Percentiles rank a stretch among this genome's conserved stretches.
phyloP scores from a whole-genome alignment of 2,113 vertebrate species.

The Holacanthus passer region DNA sequence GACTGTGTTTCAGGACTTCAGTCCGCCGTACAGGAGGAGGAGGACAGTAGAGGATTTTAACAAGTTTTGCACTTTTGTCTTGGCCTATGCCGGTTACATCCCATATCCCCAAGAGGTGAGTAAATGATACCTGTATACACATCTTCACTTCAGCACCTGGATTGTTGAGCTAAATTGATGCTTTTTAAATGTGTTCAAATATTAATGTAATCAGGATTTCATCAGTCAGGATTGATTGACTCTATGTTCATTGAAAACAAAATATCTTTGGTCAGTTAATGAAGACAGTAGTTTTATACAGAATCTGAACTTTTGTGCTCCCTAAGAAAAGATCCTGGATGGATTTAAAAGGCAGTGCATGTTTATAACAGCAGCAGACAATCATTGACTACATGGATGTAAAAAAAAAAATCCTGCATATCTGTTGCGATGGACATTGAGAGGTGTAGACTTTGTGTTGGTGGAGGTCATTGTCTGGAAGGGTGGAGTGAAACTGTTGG shows the following conservation, averaged over 20 bases:
- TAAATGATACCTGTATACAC: not conserved
- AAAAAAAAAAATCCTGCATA: not conserved
- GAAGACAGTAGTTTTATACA: not conserved
- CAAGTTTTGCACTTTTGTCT: slow-evolving; percentile 98
- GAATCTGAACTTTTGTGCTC: not conserved
- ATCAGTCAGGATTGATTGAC: too few relatives aligned
- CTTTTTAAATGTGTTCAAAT: not conserved
- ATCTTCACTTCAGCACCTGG: not conserved
- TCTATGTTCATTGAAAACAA: not conserved
- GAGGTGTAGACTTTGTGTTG: not conserved
- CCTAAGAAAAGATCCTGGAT: not conserved
- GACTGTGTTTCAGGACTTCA: slow-evolving; percentile 86
- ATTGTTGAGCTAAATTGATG: not conserved
- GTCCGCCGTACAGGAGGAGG: slow-evolving; percentile 88
- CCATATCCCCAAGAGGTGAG: slow-evolving; percentile 96
- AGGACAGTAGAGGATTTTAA: slow-evolving; percentile 98
- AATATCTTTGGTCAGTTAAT: not conserved
- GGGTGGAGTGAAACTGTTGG: not conserved
- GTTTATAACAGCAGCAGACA: not conserved
- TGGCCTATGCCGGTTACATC: slow-evolving; percentile 98
- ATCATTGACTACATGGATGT: not conserved
- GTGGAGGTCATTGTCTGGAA: not conserved
- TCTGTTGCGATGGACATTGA: not conserved
- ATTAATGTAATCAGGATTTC: not conserved
- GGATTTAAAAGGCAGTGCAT: not conserved